phyloP scores from a whole-genome alignment of 2,888 invertebrate species.

The Drosophila villosipedis region DNA sequence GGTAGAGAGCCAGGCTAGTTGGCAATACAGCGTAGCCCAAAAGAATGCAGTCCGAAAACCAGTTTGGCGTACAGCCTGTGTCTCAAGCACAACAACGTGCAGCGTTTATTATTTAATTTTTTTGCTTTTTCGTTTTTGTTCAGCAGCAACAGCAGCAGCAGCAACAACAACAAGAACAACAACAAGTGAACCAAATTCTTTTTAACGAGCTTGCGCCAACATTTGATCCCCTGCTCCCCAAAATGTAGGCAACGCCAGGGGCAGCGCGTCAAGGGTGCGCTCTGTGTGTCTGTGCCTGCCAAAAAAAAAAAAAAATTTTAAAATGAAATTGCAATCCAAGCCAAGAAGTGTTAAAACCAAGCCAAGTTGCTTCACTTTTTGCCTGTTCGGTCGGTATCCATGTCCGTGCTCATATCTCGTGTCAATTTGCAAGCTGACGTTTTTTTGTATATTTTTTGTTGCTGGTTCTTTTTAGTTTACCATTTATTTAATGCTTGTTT shows the following conservation, averaged over 20 bases:
- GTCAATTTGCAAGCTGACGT: constrained; percentile 76
- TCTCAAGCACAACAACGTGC: constrained; percentile 64
- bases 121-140: constrained; percentile 11
- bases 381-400: constrained; percentile 54
- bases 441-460: constrained; percentile 29
- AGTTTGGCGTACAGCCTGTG: constrained; percentile 76
- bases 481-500: constrained; percentile 75
- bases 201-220: constrained; percentile 81
- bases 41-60: constrained; percentile 79
- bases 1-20: constrained; percentile 37
- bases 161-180: constrained; percentile 43
- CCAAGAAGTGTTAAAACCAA: constrained; percentile 76
- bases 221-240: constrained; percentile 66
- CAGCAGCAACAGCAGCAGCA: constrained; percentile 50
- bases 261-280: constrained; percentile 34
- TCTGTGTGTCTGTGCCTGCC: constrained; percentile 31
- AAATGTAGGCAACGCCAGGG: constrained; percentile 18
- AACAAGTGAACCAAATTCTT: constrained; percentile 80
- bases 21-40: constrained; percentile 74
- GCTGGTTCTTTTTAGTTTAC: constrained; percentile 35
- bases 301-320: constrained; percentile 30
- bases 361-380: constrained; percentile 66
- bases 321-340: constrained; percentile 43
- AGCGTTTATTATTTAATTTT: constrained; percentile 26
- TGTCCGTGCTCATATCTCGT: constrained; percentile 77